Conservation (phyloP, 2,888 invertebrate genomes). For the Tolmerus cingulatus region DNA sequence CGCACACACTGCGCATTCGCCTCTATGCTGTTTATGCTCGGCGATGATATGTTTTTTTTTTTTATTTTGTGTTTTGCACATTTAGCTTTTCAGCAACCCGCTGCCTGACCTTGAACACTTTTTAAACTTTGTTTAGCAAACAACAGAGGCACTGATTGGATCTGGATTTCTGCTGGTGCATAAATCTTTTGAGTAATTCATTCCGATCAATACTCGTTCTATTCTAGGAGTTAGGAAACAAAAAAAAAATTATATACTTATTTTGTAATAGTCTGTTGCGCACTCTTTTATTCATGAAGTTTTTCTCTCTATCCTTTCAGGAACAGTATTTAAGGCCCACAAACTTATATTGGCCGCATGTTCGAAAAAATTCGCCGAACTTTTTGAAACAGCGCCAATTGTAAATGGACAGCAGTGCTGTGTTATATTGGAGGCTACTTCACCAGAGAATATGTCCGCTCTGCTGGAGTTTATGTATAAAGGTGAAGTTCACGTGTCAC, state of each 20-base stretch:
- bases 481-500: slow-evolving; percentile 91
- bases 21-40: background rate
- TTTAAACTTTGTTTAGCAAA: background rate
- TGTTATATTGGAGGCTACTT: slow-evolving; percentile 88
- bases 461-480: slow-evolving; percentile 94
- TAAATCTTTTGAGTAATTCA: background rate
- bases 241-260: background rate
- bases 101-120: background rate
- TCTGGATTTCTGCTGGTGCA: background rate
- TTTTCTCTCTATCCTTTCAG: slow-evolving; percentile 64
- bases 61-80: background rate
- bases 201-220: background rate
- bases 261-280: background rate
- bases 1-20: background rate
- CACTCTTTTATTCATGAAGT: background rate
- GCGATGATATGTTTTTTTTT: background rate
- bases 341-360: slow-evolving; percentile 91
- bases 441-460: slow-evolving; percentile 89
- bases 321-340: slow-evolving; percentile 90
- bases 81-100: background rate
- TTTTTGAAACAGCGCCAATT: slow-evolving; percentile 83
- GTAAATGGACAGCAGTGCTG: slow-evolving; percentile 78
- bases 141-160: background rate
- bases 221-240: background rate
- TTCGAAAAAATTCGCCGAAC: slow-evolving; percentile 91